Evolutionary conservation across 2,113 vertebrate species (phyloP), one percentile per base, ranked within the genome.

Genomic region (Thryonomys swinderianus): DNA sequence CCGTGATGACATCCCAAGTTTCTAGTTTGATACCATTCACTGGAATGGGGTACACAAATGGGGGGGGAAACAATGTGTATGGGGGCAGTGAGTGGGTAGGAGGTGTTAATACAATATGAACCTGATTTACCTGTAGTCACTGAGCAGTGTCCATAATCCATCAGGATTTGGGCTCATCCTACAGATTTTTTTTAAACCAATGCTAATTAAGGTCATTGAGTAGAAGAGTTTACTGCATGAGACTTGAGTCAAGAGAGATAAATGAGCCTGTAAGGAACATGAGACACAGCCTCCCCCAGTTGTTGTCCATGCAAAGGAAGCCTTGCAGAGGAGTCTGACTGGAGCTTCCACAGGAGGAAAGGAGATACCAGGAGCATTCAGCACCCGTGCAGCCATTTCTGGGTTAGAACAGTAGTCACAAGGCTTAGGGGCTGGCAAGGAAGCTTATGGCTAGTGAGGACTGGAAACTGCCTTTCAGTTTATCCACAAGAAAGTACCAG

Each of bases 21-120:
- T 88, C 27, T 83, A 66, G 18, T 67, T 82, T 89, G 27, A 87
- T 91, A 69, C 11, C 34, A 80, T 53, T 85, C 59, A 30, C 34
- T 37, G 88, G 85, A 27, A 48, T 61, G 42, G 17, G 27, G 9
- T 57, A 51, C 51, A 30, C 0, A 27, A 45, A 83, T 53, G 37
- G 87, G 2, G 73, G 42, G 81, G 21, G 78, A 57, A 84, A 2
- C 37, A 57, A 9, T 37, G 20, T 30, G 30, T n/a, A 1, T 21
- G 34, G 48, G 10, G 48, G 48, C n/a, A 51, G 48, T 51, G 48
- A 51, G 5, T 6, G 48, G 30, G 3, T 12, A 11, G 12, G 27
- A 17, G 2, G 16, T 53, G 6, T 42, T 45, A n/a, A 45, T 13
- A 67, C 20, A n/a, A 40, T 13, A 83, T 12, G 23, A 88, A 84